phyloP scores from a whole-genome alignment of 2,113 vertebrate species.

The Aplodontia rufa region DNA sequence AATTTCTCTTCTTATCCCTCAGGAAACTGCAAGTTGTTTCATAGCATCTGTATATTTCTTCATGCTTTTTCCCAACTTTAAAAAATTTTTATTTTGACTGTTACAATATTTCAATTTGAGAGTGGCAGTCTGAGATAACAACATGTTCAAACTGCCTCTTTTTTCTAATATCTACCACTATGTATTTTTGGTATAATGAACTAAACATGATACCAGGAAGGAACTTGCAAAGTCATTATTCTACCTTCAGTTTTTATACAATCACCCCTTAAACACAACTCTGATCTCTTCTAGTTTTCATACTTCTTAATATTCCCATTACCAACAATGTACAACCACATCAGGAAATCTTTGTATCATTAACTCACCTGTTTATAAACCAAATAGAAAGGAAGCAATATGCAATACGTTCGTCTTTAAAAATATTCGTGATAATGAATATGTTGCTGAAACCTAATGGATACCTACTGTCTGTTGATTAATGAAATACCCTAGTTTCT shows the following conservation, averaged over 20 bases:
- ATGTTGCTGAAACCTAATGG: neutral
- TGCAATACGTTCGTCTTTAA: neutral
- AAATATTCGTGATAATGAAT: slow-evolving; percentile 2
- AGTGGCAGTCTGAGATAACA: neutral
- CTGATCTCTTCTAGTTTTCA: neutral
- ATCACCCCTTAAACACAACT: neutral
- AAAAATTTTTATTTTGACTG: slow-evolving; percentile 35
- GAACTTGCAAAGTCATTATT: neutral
- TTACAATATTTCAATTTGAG: slow-evolving; percentile 9
- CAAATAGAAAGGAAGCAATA: neutral
- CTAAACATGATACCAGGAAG: neutral
- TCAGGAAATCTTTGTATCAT: neutral
- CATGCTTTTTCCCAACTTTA: neutral
- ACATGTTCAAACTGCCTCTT: neutral
- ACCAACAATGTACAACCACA: neutral
- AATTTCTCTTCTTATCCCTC: neutral
- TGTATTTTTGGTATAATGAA: neutral
- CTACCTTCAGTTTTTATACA: neutral
- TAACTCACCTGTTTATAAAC: neutral
- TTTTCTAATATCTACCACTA: neutral
- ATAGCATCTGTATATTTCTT: neutral
- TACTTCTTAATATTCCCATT: neutral
- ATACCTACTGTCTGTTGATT: neutral
- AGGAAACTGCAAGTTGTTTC: neutral
- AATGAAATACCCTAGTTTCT: neutral